Evolutionary conservation across 2,113 vertebrate genomes (phyloP).

Genomic region (Pardalotus punctatus): DNA sequence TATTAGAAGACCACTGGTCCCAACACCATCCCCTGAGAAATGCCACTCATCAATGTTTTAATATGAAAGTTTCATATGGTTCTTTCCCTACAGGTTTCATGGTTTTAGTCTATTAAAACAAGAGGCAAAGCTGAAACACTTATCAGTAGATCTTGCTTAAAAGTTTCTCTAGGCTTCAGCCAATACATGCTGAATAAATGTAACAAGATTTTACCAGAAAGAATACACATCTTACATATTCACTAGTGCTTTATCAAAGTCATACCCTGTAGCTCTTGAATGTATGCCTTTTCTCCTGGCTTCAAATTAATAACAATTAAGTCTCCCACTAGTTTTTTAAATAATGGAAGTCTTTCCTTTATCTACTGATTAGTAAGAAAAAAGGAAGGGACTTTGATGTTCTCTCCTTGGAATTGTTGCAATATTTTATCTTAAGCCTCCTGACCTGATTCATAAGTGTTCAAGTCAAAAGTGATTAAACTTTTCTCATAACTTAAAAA

Average conservation of each 20-base stretch:
- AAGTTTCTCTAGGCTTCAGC: neutral
- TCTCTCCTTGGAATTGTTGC: neutral
- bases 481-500: neutral
- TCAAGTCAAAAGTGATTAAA: slow-evolving; percentile 3
- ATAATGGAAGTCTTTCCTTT: neutral
- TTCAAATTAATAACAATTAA: neutral
- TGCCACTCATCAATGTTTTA: neutral
- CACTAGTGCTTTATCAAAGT: neutral
- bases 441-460: neutral
- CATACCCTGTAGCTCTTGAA: neutral
- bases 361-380: neutral
- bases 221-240: neutral
- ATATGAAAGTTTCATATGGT: neutral
- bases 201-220: neutral
- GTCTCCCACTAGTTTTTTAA: neutral
- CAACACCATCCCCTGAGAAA: neutral
- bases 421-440: neutral
- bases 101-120: neutral
- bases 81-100: neutral
- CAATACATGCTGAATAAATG: neutral
- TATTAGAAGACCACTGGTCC: neutral
- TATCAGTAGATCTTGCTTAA: neutral
- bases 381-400: neutral
- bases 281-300: neutral
- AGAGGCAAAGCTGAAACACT: neutral